These are phyloP conservation scores for Saccopteryx leptura DNA, from an alignment of 2,113 vertebrate genomes.

Conservation along the genomic window DNA sequence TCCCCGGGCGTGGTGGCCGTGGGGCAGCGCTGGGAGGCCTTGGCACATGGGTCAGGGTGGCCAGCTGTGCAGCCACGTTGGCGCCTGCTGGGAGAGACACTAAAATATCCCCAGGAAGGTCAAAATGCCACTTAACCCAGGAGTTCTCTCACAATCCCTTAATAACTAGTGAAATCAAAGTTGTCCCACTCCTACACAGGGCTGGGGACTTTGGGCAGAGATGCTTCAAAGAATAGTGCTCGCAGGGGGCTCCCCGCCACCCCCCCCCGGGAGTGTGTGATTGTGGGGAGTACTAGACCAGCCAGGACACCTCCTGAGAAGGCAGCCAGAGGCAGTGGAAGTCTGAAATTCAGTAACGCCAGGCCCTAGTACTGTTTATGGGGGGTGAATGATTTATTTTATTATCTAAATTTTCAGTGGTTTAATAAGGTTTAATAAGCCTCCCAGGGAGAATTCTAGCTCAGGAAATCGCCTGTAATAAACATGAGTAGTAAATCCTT, in stretches of 20 bases:
- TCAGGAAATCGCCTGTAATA: slow-evolving; percentile 67
- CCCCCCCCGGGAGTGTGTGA: too few relatives aligned
- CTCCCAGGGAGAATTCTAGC: slow-evolving; percentile 77
- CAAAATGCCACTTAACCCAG: not conserved
- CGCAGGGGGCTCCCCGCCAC: not conserved
- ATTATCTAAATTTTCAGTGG: slow-evolving; percentile 77
- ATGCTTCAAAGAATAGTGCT: not conserved
- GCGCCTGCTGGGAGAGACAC: not conserved
- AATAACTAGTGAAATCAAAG: not conserved
- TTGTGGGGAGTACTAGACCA: not conserved
- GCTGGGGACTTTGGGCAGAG: not conserved
- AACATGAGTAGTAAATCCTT: slow-evolving; percentile 74
- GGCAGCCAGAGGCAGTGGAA: not conserved
- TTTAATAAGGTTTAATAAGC: slow-evolving; percentile 81
- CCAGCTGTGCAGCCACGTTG: not conserved
- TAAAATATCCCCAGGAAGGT: not conserved
- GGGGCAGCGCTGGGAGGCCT: not conserved
- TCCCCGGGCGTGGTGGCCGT: not conserved
- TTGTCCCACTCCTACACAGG: not conserved
- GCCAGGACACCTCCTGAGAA: not conserved
- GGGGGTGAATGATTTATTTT: slow-evolving; percentile 76
- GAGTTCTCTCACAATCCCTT: not conserved
- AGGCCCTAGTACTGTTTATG: slow-evolving; percentile 26
- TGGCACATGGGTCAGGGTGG: accelerated
- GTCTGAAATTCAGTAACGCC: not conserved